Percentiles rank a stretch among this genome's conserved stretches.
Conservation (phyloP, 2,888 invertebrate genomes). For the Yponomeuta plumbellus region DNA sequence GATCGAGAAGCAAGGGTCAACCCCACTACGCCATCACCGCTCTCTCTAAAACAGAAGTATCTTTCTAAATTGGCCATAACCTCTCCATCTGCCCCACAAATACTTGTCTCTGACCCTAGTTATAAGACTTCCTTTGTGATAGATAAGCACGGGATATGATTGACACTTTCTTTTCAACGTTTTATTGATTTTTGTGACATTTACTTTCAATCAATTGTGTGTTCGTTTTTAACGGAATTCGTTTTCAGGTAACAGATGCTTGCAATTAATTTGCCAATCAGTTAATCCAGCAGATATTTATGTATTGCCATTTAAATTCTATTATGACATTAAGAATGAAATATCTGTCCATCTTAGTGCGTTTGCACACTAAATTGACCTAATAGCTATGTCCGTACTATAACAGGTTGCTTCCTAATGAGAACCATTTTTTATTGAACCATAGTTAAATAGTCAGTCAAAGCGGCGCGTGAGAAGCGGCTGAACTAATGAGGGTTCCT, state of each 20-base stretch:
- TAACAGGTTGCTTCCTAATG: too few relatives aligned
- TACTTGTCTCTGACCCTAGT: background rate
- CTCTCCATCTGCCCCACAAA: background rate
- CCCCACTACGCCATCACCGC: too few relatives aligned
- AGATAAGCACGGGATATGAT: conserved; percentile 10
- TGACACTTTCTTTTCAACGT: background rate
- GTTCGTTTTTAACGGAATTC: background rate
- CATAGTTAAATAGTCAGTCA: too few relatives aligned
- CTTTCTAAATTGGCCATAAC: background rate
- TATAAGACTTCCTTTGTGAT: conserved; percentile 9
- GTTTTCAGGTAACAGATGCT: background rate
- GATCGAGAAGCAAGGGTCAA: too few relatives aligned
- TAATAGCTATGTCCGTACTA: too few relatives aligned
- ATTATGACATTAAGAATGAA: too few relatives aligned
- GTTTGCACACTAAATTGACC: too few relatives aligned
- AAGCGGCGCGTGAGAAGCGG: too few relatives aligned
- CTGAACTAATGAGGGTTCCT: too few relatives aligned
- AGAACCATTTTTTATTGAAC: too few relatives aligned
- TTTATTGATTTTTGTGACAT: conserved; percentile 1
- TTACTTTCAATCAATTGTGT: background rate
- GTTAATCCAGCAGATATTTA: background rate
- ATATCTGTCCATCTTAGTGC: too few relatives aligned
- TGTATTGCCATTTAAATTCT: background rate
- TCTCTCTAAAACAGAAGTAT: too few relatives aligned
- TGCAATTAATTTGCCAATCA: background rate